Evolutionary conservation across 2,113 vertebrate species (phyloP).

Genomic region (Rostratula benghalensis): DNA sequence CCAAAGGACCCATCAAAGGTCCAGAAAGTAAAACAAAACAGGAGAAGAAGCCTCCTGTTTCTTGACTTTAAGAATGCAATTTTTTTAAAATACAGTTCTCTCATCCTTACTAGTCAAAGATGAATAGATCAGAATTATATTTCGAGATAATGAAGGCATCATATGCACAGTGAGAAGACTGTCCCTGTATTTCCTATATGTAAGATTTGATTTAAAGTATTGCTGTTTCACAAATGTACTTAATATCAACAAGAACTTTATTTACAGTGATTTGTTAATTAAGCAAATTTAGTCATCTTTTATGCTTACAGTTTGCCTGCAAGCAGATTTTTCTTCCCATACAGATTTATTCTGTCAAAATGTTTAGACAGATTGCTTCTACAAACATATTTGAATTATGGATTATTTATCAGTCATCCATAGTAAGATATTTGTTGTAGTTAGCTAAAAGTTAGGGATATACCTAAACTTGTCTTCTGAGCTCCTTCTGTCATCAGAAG

Average conservation of each 20-base stretch:
- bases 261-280: slow-evolving; percentile 64
- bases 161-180: not conserved
- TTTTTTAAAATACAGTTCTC: not conserved
- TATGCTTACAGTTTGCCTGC: slow-evolving; percentile 32
- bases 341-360: slow-evolving; percentile 50
- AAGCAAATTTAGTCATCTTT: slow-evolving; percentile 43
- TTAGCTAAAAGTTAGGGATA: not conserved
- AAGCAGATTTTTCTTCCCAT: not conserved
- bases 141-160: slow-evolving; percentile 26
- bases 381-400: slow-evolving; percentile 33
- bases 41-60: not conserved
- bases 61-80: not conserved
- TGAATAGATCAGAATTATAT: not conserved
- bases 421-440: not conserved
- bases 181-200: not conserved
- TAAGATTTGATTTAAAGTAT: slow-evolving; percentile 27
- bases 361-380: slow-evolving; percentile 51
- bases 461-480: not conserved
- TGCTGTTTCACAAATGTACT: not conserved
- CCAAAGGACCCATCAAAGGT: not conserved
- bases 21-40: not conserved
- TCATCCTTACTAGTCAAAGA: not conserved
- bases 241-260: slow-evolving; percentile 28
- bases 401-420: not conserved
- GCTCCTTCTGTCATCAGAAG: not conserved